Conservation (phyloP, 30 jellyfish, hydroid and myxozoan genomes). For the Cassiopea andromeda region DNA sequence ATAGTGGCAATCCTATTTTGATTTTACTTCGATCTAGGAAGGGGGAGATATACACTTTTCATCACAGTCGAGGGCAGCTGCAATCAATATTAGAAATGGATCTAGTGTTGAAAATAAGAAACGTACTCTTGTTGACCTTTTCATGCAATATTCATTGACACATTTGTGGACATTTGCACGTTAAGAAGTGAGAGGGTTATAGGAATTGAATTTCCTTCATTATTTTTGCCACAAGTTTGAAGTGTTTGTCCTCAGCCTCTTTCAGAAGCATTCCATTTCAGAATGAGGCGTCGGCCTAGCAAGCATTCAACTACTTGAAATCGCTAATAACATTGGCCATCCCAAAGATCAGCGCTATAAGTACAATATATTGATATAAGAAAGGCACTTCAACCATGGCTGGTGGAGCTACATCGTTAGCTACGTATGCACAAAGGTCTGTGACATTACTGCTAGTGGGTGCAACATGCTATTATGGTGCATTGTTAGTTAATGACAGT, state of each 20-base stretch:
- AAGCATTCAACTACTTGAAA: neutral
- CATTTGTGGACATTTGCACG: no score
- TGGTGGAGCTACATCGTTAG: slow-evolving; percentile 19
- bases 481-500: slow-evolving; percentile 32
- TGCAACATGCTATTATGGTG: slow-evolving; percentile 69
- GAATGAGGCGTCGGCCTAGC: neutral
- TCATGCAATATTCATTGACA: no score
- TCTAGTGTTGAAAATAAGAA: no score
- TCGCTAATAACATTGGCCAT: neutral
- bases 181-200: no score
- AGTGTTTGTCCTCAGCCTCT: neutral
- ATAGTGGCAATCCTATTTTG: no score
- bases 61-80: no score
- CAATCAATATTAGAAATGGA: no score
- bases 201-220: no score
- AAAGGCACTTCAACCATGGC: neutral
- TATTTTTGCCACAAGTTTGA: no score
- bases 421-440: slow-evolving; percentile 65
- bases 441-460: slow-evolving; percentile 44
- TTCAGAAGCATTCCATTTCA: neutral
- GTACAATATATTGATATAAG: neutral
- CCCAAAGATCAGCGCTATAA: neutral
- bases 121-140: no score
- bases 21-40: no score
- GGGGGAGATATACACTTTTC: no score